Base-by-base conservation (phyloP, 2,113 vertebrate species). In the Toxostoma redivivum region DNA sequence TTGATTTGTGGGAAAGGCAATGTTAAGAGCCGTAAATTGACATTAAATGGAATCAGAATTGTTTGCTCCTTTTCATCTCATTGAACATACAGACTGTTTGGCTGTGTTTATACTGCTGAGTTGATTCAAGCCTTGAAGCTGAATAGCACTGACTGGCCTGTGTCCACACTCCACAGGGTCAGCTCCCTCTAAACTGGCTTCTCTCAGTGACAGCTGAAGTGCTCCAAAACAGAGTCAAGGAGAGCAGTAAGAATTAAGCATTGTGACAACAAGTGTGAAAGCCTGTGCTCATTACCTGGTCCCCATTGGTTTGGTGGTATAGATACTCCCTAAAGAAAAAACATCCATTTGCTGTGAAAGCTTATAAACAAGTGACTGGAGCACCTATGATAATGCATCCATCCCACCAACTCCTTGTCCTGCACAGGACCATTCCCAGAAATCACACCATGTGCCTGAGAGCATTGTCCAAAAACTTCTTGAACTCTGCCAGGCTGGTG, bases 31-130 rank as follows among this genome's bases (percentile, higher is more conserved):
- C 15, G 12, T 88, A 86, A 91, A 88, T 7, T 86, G 69, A 69
- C 57, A 74, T 88, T 94, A 92, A 84, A 81, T 48, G 76, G 72
- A 88, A 88, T 92, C 48, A 51, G 91, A 91, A 78, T 71, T 70
- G 83, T 86, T 97, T 88, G 92, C 71, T 97, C 48, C 86, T 94
- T 96, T 94, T 86, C 91, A 88, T 92, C 72, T 86, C 72, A 45
- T 27, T 94, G 88, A 94, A 66, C 72, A 71, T 66, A 73, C 94
- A 95, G 80, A 74, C 94, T 58, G 31, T 62, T 91, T 84, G 90
- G 88, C 90, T 94, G 74, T 92, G 86, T 93, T 95, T 97, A 31
- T 80, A 73, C 64, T 88, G 90, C 82, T 70, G 81, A 92, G 82
- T 65, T 96, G 92, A 92, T 90, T 93, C 85, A 95, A 92, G 88